Percentiles rank a stretch among this genome's conserved stretches.
phyloP scores from a whole-genome alignment of 2,888 invertebrate genomes.

The Ochropacha duplaris region DNA sequence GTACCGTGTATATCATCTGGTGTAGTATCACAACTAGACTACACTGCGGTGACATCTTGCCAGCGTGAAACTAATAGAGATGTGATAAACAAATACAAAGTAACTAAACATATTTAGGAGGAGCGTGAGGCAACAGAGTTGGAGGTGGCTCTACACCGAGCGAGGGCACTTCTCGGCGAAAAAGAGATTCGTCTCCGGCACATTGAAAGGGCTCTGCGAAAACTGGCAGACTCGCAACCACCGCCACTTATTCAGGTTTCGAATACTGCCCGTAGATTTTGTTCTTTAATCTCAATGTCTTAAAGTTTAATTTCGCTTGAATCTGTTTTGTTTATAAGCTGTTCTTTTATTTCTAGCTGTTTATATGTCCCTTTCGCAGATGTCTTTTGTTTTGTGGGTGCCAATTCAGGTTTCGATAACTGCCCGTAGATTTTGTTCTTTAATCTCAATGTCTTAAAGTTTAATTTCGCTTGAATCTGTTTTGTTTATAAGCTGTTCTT shows the following conservation, averaged over 20 bases:
- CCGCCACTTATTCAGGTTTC: conserved; percentile 64
- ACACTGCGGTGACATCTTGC: no score
- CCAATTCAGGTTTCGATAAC: no score
- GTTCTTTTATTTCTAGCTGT: not conserved
- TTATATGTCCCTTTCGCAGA: no score
- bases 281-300: not conserved
- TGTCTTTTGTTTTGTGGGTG: not conserved
- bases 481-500: no score
- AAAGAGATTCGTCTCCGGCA: conserved; percentile 91
- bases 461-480: no score
- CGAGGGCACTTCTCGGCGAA: conserved; percentile 90
- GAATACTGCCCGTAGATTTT: not conserved
- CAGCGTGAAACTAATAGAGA: no score
- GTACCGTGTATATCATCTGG: no score
- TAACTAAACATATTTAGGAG: conserved; percentile 75
- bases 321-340: not conserved
- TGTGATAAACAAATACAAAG: not conserved
- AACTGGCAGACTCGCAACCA: conserved; percentile 73
- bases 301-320: not conserved
- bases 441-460: not conserved
- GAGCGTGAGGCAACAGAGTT: conserved; percentile 92
- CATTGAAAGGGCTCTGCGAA: conserved; percentile 89
- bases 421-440: no score
- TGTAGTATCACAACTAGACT: no score
- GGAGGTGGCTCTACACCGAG: conserved; percentile 92